These are phyloP conservation scores for Cyphomyrmex costatus DNA, from an alignment of 1,140 invertebrate genomes.

Conservation along the genomic window DNA sequence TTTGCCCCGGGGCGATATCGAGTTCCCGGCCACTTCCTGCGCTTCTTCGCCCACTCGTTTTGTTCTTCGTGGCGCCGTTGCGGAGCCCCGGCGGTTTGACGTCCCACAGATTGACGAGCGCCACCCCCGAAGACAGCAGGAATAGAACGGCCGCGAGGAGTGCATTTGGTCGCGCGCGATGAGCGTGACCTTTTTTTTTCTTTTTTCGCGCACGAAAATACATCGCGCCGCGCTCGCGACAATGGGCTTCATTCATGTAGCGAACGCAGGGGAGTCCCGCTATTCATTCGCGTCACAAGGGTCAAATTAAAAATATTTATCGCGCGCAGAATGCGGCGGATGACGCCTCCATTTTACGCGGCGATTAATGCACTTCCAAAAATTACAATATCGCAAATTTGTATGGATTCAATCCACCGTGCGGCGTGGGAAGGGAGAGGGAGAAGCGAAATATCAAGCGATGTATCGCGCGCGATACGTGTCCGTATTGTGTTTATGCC, in stretches of 20 bases:
- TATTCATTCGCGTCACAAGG: neutral
- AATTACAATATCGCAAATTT: conserved; percentile 17
- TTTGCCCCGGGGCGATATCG: conserved; percentile 78
- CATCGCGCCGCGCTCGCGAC: conserved; percentile 40
- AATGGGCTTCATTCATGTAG: conserved; percentile 48
- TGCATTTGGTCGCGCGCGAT: conserved; percentile 80
- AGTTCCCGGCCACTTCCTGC: conserved; percentile 81
- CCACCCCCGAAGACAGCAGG: conserved; percentile 74
- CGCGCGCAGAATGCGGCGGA: neutral
- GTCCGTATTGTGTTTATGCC: neutral
- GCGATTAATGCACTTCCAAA: neutral
- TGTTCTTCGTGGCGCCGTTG: conserved; percentile 76
- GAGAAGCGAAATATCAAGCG: conserved; percentile 28
- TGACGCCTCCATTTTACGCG: neutral
- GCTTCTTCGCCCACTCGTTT: conserved; percentile 70
- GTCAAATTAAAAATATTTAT: conserved; percentile 41
- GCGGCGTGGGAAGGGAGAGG: neutral
- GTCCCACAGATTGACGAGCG: conserved; percentile 77
- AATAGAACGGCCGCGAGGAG: conserved; percentile 77
- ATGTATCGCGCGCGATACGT: neutral
- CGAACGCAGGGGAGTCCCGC: neutral
- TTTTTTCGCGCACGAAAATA: conserved; percentile 68
- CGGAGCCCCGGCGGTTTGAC: conserved; percentile 78
- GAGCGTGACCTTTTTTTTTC: conserved; percentile 57
- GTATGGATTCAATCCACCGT: neutral